Evolutionary conservation across 2,113 vertebrate genomes (phyloP).

Genomic region (Hippoglossus stenolepis): DNA sequence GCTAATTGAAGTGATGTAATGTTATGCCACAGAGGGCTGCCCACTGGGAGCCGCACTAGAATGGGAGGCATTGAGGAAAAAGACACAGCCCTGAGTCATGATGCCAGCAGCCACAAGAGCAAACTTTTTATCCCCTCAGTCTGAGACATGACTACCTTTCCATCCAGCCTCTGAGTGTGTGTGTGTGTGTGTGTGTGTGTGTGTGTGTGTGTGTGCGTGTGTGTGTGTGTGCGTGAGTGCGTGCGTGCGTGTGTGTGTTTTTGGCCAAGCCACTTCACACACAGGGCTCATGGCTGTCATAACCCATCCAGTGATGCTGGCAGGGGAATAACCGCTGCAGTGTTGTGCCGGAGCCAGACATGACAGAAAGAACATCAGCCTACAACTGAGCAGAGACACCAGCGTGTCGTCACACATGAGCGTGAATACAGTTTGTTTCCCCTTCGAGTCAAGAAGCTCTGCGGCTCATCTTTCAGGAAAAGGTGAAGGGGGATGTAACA

Average conservation of each 20-base stretch:
- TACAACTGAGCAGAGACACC: slow-evolving; percentile 52
- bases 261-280: slow-evolving; percentile 54
- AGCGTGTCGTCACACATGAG: slow-evolving; percentile 61
- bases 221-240: slow-evolving; percentile 11
- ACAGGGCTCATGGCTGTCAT: slow-evolving; percentile 65
- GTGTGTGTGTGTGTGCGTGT: slow-evolving; percentile 7
- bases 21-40: slow-evolving; percentile 68
- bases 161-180: slow-evolving; percentile 39
- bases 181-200: slow-evolving; percentile 22
- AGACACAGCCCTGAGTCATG: slow-evolving; percentile 63
- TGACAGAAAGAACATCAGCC: slow-evolving; percentile 74
- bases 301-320: slow-evolving; percentile 64
- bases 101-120: slow-evolving; percentile 72
- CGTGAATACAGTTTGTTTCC: slow-evolving; percentile 43
- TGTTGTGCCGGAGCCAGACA: slow-evolving; percentile 65
- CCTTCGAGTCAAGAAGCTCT: slow-evolving; percentile 42
- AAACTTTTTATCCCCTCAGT: slow-evolving; percentile 64
- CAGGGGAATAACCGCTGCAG: slow-evolving; percentile 61
- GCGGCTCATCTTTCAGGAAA: slow-evolving; percentile 44
- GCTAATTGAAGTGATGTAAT: slow-evolving; percentile 80
- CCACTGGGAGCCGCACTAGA: slow-evolving; percentile 59
- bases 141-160: slow-evolving; percentile 68
- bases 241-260: slow-evolving; percentile 12
- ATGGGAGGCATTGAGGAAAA: slow-evolving; percentile 69
- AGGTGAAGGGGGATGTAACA: slow-evolving; percentile 34